A percentile compares a stretch with the other conserved stretches of the same genome.
These are phyloP conservation scores for Oedothorax gibbosus DNA, from an alignment of 1,140 invertebrate genomes.

Conservation along the genomic window DNA sequence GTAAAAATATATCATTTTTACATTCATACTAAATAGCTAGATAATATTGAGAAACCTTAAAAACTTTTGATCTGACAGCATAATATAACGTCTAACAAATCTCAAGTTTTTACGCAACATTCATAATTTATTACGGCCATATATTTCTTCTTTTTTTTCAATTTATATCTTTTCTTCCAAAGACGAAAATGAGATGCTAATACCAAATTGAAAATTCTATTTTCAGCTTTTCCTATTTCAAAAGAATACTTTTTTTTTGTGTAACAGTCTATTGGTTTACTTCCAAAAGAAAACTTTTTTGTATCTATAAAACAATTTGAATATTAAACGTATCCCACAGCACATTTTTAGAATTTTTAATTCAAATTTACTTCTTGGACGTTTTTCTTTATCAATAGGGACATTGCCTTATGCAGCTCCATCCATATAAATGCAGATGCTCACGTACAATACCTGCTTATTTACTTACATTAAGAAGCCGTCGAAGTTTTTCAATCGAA, in stretches of 20 bases:
- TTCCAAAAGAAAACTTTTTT: neutral
- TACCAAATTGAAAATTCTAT: slow-evolving; percentile 26
- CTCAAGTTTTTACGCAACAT: too few relatives aligned
- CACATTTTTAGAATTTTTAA: neutral
- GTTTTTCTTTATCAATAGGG: neutral
- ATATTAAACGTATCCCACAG: neutral
- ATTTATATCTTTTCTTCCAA: neutral
- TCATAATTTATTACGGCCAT: neutral
- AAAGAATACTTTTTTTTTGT: neutral
- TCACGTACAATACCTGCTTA: neutral
- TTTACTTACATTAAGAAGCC: neutral
- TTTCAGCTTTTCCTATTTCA: neutral
- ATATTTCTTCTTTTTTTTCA: neutral
- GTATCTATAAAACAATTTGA: slow-evolving; percentile 25
- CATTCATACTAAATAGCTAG: too few relatives aligned
- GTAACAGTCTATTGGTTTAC: slow-evolving; percentile 1
- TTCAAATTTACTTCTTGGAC: neutral
- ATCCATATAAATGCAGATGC: neutral
- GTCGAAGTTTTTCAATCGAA: neutral
- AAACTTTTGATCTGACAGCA: too few relatives aligned
- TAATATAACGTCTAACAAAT: too few relatives aligned
- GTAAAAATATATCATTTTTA: too few relatives aligned
- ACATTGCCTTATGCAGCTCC: neutral
- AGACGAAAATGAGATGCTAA: slow-evolving; percentile 20
- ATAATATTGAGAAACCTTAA: too few relatives aligned